Evolutionary conservation across 2,797 vertebrate species (phyloP), one percentile per base, ranked within the genome.

Genomic region (Sorex maritimensis): DNA sequence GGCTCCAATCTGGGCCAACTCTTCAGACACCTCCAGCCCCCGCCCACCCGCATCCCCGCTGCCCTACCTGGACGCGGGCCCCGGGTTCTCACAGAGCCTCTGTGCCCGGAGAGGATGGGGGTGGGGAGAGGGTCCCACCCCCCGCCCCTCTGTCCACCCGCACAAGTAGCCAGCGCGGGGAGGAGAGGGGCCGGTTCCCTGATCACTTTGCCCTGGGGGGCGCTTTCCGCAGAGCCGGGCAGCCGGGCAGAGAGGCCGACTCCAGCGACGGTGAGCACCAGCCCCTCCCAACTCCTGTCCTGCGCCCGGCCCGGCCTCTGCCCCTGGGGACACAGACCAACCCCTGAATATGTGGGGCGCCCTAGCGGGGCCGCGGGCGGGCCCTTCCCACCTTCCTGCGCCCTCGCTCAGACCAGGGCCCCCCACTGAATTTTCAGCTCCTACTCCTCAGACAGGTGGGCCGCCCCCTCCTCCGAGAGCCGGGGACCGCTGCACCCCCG

Each of bases 181-280:
- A 19, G 34, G 26, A 52, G 72, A 23, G 17, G 58, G 34, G 28
- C 21, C 17, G 38, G n/a, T 75, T 19, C 34, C 7, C 11, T 4
- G 10, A 63, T 86, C 73, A 90, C 75, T 41, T 26, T 30, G 63
- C 69, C 71, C 69, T 84, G 90, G 83, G 72, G 77, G 26, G 28
- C 87, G 95, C 88, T 34, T 49, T 86, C 96, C 23, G 84, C 97
- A 98, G 98, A 97, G 97, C 83, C 96, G 89, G 95, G 96, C 95
- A 26, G 93, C 72, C 17, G 91, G 86, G 89, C 91, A 93, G 63
- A 97, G 97, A 30, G 92, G 88, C 38, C 90, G 58, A 34, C 97
- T 98, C 77, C 98, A 98, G 92, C 95, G 98, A 72, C 96, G 98
- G 98, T 98, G 96, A 98, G 98, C 63, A 17, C 68, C 68, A 24